Evolutionary conservation across 2,113 vertebrate species (phyloP), one percentile per base, ranked within the genome.

Genomic region (Pangasianodon hypophthalmus): DNA sequence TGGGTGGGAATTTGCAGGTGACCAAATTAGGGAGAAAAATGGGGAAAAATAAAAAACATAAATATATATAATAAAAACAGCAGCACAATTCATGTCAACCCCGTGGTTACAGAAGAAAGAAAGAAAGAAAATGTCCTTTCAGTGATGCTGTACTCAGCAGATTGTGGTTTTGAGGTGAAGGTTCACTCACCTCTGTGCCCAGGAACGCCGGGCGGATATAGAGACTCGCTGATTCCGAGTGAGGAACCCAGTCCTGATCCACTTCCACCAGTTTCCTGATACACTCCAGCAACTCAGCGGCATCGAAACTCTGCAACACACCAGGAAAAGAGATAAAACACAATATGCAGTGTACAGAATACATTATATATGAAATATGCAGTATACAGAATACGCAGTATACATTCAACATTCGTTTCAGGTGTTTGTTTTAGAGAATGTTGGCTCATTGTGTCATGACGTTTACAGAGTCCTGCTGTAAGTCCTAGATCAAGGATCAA

Each of bases 171-270:
- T 37, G 37, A 37, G 37, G n/a, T 50, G 21, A 5, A 44, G 8
- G 37, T 26, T 60, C 56, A 21, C 93, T 83, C 3, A 98, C 97
- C 97, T 98, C 97, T 2, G 96, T 98, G 91, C 97, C 96, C 2
- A 98, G 92, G 10, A 97, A 94, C 0, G 96, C 96, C n/a, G 97
- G 98, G 9, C 98, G 97, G 85, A 99, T 96, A 32, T 99, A 99
- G 0, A 99, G 95, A 87, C 97, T 97, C 14, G 95, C 96, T 5
- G 94, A 64, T 0, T 95, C 95, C 0, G 97, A 97, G 67, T 95
- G 90, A 0, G 97, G 97, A 0, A 98, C 96, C 97, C 98, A 99
- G 0, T 97, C 97, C 90, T 96, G 95, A 41, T 99, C 98, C 37
- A 98, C n/a, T 87, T 96, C 96, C 82, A 99, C 94, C 11, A 99